Evolutionary conservation across 2,113 vertebrate species (phyloP), one percentile per base, ranked within the genome.

Genomic region (Eulemur rufifrons): DNA sequence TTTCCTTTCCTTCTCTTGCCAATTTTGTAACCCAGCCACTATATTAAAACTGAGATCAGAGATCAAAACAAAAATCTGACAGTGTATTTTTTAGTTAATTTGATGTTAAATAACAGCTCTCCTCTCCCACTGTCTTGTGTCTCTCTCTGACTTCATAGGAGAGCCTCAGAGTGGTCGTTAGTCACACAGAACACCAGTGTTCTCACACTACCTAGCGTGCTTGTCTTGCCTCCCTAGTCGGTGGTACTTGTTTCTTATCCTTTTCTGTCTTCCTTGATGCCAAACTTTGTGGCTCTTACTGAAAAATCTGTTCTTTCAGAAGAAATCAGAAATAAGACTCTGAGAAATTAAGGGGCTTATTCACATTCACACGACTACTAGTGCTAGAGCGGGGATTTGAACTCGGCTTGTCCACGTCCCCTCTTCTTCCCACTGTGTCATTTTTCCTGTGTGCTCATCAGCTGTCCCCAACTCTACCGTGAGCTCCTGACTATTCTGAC

Each of bases 1-100:
- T 86, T 54, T 59, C n/a, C 42, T 92, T 92, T 84, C 76, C 83
- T 18, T 50, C 45, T 80, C 50, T 83, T 59, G 54, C 80, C 76
- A 80, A 61, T 83, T 63, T 80, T 94, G 69, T 63, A 39, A 47
- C 27, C 69, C 63, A 89, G 54, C 56, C 85, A 25, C 54, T 86
- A 37, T 21, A 56, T 86, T 89, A 80, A 92, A 81, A 88, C 85
- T 52, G 23, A 89, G 69, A 89, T 61, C 63, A 59, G 73, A 96
- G 32, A 76, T 68, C 37, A 89, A 93, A 78, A 86, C 74, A 81
- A 87, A 68, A 17, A 39, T 56, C 64, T 39, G 69, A 64, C 25
- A 37, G 77, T 83, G 20, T 47, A 2, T 52, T 61, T 78, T 64
- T 45, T 0, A 84, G 69, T 37, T 94, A 34, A 86, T 29, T 84